Evolutionary conservation across 1,140 invertebrate genomes (phyloP).

Genomic region (Pectinophora gossypiella): DNA sequence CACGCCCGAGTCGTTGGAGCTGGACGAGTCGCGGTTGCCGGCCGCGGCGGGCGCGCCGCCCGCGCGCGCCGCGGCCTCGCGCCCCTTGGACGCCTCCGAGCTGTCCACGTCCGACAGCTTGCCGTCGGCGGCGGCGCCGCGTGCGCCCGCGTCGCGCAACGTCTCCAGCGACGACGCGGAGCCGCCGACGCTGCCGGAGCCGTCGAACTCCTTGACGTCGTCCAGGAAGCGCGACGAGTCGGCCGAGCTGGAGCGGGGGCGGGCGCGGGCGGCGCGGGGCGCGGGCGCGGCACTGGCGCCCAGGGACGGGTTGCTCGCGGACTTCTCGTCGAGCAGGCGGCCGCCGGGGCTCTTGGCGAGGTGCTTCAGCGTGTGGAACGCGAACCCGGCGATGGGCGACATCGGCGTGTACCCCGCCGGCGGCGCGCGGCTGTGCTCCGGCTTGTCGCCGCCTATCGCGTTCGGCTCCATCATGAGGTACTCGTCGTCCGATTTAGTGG

Average conservation of each 20-base stretch:
- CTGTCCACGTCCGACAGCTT: slow-evolving; percentile 70
- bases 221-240: slow-evolving; percentile 81
- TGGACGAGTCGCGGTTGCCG: slow-evolving; percentile 87
- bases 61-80: slow-evolving; percentile 76
- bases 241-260: slow-evolving; percentile 80
- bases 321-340: slow-evolving; percentile 70
- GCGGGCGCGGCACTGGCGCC: slow-evolving; percentile 19
- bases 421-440: slow-evolving; percentile 27
- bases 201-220: slow-evolving; percentile 76
- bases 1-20: slow-evolving; percentile 90
- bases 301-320: slow-evolving; percentile 82
- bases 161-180: slow-evolving; percentile 75
- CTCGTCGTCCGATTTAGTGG: slow-evolving; percentile 61
- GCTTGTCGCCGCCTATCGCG: slow-evolving; percentile 32
- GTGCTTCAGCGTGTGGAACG: slow-evolving; percentile 45
- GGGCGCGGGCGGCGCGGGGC: background rate
- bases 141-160: slow-evolving; percentile 65
- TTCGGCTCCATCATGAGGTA: slow-evolving; percentile 84
- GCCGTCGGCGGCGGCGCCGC: slow-evolving; percentile 64
- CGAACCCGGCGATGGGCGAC: slow-evolving; percentile 77
- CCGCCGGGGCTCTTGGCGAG: slow-evolving; percentile 41
- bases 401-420: slow-evolving; percentile 80
- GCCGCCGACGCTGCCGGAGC: slow-evolving; percentile 64
- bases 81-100: slow-evolving; percentile 80
- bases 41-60: slow-evolving; percentile 84